Evolutionary conservation across 2,888 invertebrate genomes (phyloP).

Genomic region (Eustalomyia histrio): DNA sequence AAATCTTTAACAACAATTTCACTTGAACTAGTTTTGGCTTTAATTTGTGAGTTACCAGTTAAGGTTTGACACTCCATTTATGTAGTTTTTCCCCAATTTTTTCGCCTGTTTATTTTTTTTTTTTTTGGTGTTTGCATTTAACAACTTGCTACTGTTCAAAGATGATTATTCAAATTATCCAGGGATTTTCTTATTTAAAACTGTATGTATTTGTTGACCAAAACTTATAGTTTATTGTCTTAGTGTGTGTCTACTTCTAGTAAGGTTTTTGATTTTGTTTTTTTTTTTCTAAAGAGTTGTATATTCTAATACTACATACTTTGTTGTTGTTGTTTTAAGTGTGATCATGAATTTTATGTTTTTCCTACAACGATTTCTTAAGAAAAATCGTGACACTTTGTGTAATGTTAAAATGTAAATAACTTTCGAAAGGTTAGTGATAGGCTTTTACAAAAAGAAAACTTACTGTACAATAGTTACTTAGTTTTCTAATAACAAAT

Average conservation of each 20-base stretch:
- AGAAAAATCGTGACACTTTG: slow-evolving; percentile 65
- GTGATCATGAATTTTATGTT: slow-evolving; percentile 66
- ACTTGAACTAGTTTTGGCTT: slow-evolving; percentile 66
- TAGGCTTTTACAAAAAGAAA: slow-evolving; percentile 64
- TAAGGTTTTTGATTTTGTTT: too few species aligned
- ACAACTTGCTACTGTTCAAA: slow-evolving; percentile 65
- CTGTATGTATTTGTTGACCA: slow-evolving; percentile 51
- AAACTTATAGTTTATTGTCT: slow-evolving; percentile 40
- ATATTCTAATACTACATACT: slow-evolving; percentile 52
- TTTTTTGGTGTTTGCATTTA: slow-evolving; percentile 41
- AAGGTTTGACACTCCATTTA: slow-evolving; percentile 63
- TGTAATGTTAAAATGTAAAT: slow-evolving; percentile 65
- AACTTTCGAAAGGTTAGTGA: slow-evolving; percentile 66
- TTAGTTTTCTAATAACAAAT: slow-evolving; percentile 4
- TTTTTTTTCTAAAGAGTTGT: slow-evolving; percentile 43
- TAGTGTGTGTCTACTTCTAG: slow-evolving; percentile 12
- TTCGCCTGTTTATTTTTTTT: slow-evolving; percentile 28
- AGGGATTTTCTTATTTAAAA: slow-evolving; percentile 48
- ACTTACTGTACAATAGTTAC: slow-evolving; percentile 17
- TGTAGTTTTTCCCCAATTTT: slow-evolving; percentile 50
- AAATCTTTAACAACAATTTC: slow-evolving; percentile 61
- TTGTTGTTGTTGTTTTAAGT: slow-evolving; percentile 53
- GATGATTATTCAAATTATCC: slow-evolving; percentile 66
- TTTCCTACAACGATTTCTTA: slow-evolving; percentile 65
- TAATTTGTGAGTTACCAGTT: slow-evolving; percentile 65